Evolutionary conservation across 2,888 invertebrate species (phyloP).

Genomic region (Prosopocoilus inquinatus): DNA sequence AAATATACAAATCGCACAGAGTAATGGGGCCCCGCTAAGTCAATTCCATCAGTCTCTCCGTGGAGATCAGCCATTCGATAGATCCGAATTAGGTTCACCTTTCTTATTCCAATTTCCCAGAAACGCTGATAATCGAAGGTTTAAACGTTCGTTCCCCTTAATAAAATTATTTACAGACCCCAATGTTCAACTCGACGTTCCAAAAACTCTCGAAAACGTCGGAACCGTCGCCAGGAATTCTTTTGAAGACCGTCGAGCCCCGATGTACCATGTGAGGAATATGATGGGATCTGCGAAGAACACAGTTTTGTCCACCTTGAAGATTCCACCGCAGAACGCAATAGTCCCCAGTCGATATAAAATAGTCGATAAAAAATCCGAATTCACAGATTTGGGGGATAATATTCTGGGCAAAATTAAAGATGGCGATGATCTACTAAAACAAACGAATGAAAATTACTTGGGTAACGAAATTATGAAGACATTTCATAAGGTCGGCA

Average conservation of each 20-base stretch:
- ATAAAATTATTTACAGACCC: constrained; percentile 37
- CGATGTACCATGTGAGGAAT: constrained; percentile 45
- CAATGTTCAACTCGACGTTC: constrained; percentile 41
- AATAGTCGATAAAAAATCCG: constrained; percentile 35
- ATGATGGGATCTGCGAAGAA: constrained; percentile 44
- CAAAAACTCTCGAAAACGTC: constrained; percentile 46
- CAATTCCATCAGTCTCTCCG: no score
- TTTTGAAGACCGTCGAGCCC: constrained; percentile 45
- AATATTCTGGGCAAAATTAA: not conserved
- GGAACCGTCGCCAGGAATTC: constrained; percentile 42
- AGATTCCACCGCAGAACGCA: constrained; percentile 43
- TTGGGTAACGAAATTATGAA: constrained; percentile 5
- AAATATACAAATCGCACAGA: not conserved
- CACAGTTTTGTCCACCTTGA: constrained; percentile 41
- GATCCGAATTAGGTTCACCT: no score
- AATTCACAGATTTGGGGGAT: not conserved
- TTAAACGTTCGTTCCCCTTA: constrained; percentile 25
- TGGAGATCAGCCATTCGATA: no score
- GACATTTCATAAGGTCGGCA: constrained; percentile 37
- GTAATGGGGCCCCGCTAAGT: no score
- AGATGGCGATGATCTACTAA: no score
- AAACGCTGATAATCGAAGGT: no score
- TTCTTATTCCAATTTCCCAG: no score
- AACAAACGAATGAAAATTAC: not conserved
- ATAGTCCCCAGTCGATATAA: constrained; percentile 44